phyloP scores from a whole-genome alignment of 64 coral and sea anemone genomes.

The Stylophora pistillata region DNA sequence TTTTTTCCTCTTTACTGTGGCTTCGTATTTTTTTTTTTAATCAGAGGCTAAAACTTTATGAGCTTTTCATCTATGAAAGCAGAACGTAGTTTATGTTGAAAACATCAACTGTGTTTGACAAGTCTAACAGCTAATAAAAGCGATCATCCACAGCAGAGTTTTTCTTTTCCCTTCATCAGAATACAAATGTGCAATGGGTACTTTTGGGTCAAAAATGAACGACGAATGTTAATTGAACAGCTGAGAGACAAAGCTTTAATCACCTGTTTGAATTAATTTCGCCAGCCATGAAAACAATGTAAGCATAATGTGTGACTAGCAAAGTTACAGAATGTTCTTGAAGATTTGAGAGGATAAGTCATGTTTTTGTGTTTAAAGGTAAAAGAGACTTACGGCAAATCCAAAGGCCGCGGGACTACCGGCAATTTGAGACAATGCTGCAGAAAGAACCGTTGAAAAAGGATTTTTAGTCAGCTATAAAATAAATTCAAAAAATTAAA shows the following conservation, averaged over 20 bases:
- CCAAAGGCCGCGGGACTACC: conserved; percentile 63
- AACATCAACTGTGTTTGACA: not conserved
- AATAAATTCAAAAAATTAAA: no score
- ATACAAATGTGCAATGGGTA: not conserved
- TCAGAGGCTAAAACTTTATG: no score
- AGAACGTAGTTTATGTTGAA: not conserved
- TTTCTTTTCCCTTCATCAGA: not conserved
- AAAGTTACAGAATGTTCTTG: not conserved
- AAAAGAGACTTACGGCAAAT: conserved; percentile 42
- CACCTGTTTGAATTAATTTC: not conserved
- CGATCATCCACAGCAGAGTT: no score
- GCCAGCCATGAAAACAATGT: no score
- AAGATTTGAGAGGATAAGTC: not conserved
- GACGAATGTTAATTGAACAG: not conserved
- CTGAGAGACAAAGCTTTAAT: not conserved
- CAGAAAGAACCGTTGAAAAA: not conserved
- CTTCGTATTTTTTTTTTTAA: no score
- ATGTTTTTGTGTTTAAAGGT: not conserved
- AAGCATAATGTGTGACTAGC: not conserved
- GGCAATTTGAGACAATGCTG: conserved; percentile 43
- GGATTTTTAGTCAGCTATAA: no score
- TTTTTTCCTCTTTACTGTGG: no score
- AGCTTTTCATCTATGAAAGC: not conserved
- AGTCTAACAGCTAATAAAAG: not conserved
- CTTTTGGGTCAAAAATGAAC: not conserved